A percentile compares a stretch with the other conserved stretches of the same genome.
Conservation (phyloP, 2,888 invertebrate species). For the Andrena bicolor region DNA sequence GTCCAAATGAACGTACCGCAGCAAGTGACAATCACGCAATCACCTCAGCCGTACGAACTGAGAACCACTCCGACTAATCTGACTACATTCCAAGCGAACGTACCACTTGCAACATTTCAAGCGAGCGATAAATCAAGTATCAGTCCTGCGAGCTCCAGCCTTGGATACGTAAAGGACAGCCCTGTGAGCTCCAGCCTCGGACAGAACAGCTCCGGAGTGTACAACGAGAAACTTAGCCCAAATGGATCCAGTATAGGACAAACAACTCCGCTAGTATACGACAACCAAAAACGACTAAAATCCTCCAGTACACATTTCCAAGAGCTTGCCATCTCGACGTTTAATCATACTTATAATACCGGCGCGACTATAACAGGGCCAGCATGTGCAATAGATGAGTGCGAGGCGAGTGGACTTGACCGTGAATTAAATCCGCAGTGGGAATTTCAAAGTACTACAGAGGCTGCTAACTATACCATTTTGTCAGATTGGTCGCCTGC, state of each 20-base stretch:
- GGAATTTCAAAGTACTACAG: slow-evolving; percentile 84
- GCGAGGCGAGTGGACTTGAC: slow-evolving; percentile 74
- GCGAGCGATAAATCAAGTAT: slow-evolving; percentile 83
- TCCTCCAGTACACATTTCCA: slow-evolving; percentile 77
- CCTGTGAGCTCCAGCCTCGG: slow-evolving; percentile 80
- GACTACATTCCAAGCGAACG: slow-evolving; percentile 82
- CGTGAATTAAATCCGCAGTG: slow-evolving; percentile 86
- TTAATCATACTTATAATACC: slow-evolving; percentile 81
- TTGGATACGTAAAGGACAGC: slow-evolving; percentile 81
- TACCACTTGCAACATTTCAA: slow-evolving; percentile 81
- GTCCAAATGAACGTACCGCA: slow-evolving; percentile 84
- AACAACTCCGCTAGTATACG: slow-evolving; percentile 80
- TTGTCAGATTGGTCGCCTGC: slow-evolving; percentile 84
- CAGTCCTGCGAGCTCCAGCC: slow-evolving; percentile 81
- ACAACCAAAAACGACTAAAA: slow-evolving; percentile 73
- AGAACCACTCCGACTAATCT: slow-evolving; percentile 80
- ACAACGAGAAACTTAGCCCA: slow-evolving; percentile 81
- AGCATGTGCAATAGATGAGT: slow-evolving; percentile 66
- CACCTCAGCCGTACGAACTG: slow-evolving; percentile 74
- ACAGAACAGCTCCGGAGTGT: slow-evolving; percentile 77
- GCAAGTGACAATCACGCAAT: slow-evolving; percentile 83
- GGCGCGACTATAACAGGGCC: slow-evolving; percentile 54
- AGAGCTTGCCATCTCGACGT: slow-evolving; percentile 83
- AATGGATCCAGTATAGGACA: slow-evolving; percentile 81
- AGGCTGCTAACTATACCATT: slow-evolving; percentile 83